Percentiles rank a stretch among this genome's conserved stretches.
phyloP scores from a whole-genome alignment of 1,140 invertebrate species.

The Rhagoletis pomonella region DNA sequence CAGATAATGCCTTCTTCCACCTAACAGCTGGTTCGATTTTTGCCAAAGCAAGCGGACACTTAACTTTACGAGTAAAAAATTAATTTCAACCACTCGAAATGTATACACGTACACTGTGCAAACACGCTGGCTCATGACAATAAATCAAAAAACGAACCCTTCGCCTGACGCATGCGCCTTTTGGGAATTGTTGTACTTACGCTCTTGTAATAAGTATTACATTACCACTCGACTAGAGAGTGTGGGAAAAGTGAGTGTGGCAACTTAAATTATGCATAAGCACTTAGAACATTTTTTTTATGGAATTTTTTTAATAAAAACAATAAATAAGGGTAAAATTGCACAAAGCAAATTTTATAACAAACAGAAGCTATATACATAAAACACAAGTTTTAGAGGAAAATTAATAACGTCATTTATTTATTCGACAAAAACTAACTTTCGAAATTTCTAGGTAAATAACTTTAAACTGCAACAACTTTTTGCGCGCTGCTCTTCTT shows the following conservation, averaged over 20 bases:
- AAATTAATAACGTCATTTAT: not conserved
- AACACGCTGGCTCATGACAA: not conserved
- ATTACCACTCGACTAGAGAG: conserved; percentile 19
- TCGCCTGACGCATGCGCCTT: conserved; percentile 28
- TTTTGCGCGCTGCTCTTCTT: too few relatives aligned
- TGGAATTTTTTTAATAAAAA: not conserved
- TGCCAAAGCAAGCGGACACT: too few relatives aligned
- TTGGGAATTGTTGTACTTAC: conserved; percentile 24
- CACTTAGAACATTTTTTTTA: not conserved
- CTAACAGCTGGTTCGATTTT: too few relatives aligned
- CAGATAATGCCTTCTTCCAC: too few relatives aligned
- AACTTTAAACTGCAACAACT: not conserved
- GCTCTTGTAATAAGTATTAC: conserved; percentile 34
- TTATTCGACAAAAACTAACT: too few relatives aligned
- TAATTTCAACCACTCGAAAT: not conserved
- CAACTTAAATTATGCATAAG: conserved; percentile 48
- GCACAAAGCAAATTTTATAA: not conserved
- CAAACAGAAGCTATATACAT: not conserved
- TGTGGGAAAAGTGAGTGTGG: conserved; percentile 29
- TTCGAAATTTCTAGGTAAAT: not conserved
- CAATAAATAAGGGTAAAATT: not conserved
- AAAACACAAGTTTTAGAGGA: not conserved
- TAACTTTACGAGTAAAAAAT: not conserved
- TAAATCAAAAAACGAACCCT: conserved; percentile 43
- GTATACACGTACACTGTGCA: not conserved